Conservation (phyloP, 2,888 invertebrate genomes). For the Pogonocherus hispidulus region DNA sequence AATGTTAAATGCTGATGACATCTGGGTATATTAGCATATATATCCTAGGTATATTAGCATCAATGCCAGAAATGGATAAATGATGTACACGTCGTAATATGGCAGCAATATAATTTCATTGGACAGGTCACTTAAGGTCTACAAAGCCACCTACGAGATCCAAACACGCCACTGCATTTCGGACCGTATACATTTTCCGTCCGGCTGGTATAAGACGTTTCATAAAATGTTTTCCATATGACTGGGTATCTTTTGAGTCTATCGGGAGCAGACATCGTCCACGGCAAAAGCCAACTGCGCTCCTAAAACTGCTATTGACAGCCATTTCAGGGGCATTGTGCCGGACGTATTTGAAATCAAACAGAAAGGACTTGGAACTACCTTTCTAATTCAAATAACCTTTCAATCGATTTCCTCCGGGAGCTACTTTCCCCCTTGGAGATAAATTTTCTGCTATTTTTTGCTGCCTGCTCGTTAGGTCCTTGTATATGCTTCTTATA, state of each 20-base stretch:
- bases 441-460: constrained; percentile 19
- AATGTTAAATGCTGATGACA: too few relatives aligned
- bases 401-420: constrained; percentile 28
- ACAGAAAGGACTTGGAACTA: constrained; percentile 31
- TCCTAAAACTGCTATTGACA: constrained; percentile 30
- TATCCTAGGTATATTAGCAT: too few relatives aligned
- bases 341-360: constrained; percentile 27
- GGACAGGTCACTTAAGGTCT: not conserved
- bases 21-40: too few relatives aligned
- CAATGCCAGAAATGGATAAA: not conserved
- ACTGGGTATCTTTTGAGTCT: constrained; percentile 30
- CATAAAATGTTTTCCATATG: constrained; percentile 29
- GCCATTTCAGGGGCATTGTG: constrained; percentile 29
- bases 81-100: not conserved
- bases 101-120: not conserved
- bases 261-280: constrained; percentile 30
- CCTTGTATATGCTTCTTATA: not conserved
- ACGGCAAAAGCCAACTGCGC: constrained; percentile 29
- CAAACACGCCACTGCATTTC: constrained; percentile 8
- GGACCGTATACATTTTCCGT: constrained; percentile 20
- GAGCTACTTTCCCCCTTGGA: constrained; percentile 18
- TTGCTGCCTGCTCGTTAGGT: constrained; percentile 5
- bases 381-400: constrained; percentile 35
- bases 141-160: constrained; percentile 1
- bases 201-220: constrained; percentile 19